phyloP scores from a whole-genome alignment of 2,797 vertebrate species.

The Enteromius thamalakanensis region DNA sequence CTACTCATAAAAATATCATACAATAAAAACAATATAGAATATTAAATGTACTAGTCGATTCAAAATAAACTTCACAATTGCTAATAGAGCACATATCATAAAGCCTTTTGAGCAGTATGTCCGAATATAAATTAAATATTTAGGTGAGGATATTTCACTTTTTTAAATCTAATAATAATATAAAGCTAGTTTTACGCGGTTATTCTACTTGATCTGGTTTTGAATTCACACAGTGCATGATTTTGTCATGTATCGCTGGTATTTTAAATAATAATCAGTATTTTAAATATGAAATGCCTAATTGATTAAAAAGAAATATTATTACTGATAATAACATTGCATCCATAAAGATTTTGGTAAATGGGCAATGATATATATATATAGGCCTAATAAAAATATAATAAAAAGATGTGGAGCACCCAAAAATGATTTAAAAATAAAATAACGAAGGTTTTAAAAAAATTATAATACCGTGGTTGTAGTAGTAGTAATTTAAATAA shows the following conservation, averaged over 20 bases:
- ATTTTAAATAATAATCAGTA: not conserved
- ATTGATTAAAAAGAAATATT: not conserved
- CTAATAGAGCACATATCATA: not conserved
- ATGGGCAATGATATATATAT: not conserved
- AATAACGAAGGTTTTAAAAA: not conserved
- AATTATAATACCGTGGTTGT: not conserved
- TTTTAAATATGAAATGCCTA: not conserved
- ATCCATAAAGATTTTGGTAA: not conserved
- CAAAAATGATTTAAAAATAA: not conserved
- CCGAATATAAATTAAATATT: not conserved
- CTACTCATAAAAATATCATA: not conserved
- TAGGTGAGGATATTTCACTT: not conserved
- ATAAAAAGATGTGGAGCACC: not conserved
- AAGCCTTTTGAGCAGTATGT: not conserved
- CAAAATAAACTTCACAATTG: not conserved
- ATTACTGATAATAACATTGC: not conserved
- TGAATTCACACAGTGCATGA: not conserved
- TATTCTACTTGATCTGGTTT: not conserved
- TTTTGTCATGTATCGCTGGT: not conserved
- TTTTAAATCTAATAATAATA: not conserved
- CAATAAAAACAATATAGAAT: not conserved
- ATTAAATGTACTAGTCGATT: not conserved
- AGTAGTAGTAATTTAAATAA: not conserved
- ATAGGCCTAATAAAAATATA: not conserved
- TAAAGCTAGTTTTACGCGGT: not conserved